Percentiles rank a stretch among this genome's conserved stretches.
Conservation (phyloP, 2,113 vertebrate species). For the Dinomys branickii region DNA sequence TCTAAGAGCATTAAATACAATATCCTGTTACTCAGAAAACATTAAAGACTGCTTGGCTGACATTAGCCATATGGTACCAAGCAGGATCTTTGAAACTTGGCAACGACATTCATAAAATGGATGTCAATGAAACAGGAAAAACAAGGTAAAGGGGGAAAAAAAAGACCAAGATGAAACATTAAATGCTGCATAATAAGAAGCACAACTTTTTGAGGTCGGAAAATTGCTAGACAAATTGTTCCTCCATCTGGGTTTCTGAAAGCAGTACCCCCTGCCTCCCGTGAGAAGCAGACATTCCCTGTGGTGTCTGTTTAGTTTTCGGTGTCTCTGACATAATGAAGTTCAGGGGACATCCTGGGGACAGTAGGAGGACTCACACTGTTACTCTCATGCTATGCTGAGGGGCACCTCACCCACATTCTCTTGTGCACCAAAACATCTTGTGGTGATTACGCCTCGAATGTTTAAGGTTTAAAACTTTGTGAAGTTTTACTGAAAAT, state of each 20-base stretch:
- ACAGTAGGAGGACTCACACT: not conserved
- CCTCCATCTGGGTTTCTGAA: not conserved
- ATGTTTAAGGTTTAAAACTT: not conserved
- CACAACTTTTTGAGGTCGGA: not conserved
- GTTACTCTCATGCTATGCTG: not conserved
- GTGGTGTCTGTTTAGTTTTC: not conserved
- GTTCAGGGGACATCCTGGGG: not conserved
- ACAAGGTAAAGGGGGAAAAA: not conserved
- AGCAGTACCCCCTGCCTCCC: not conserved
- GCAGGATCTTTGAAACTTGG: slow-evolving; percentile 45
- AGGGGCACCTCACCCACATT: not conserved
- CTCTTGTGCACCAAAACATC: not conserved
- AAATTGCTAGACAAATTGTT: not conserved
- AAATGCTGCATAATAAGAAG: slow-evolving; percentile 31
- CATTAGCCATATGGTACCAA: not conserved
- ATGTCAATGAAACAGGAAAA: slow-evolving; percentile 52
- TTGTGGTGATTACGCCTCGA: not conserved
- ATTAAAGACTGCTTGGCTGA: slow-evolving; percentile 45
- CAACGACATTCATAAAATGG: slow-evolving; percentile 45
- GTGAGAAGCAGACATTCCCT: not conserved
- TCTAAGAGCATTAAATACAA: slow-evolving; percentile 43
- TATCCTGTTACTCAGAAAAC: slow-evolving; percentile 54
- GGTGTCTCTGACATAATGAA: not conserved
- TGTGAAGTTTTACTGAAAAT: not conserved
- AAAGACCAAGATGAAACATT: slow-evolving; percentile 38